A percentile compares a stretch with the other conserved stretches of the same genome.
These are phyloP conservation scores for Athetis lepigone DNA, from an alignment of 2,888 invertebrate species.

Conservation along the genomic window DNA sequence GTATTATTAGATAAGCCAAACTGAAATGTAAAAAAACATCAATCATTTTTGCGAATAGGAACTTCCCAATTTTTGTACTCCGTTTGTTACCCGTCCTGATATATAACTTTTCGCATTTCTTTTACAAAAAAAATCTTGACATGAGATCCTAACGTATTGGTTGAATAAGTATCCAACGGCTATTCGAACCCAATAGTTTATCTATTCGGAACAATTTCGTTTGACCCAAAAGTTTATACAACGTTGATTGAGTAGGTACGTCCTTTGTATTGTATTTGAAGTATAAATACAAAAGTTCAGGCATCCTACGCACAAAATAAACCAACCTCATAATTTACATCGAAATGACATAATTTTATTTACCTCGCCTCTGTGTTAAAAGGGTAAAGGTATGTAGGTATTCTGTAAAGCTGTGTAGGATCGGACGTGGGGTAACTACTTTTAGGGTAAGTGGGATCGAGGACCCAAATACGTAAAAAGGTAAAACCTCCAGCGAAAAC, in stretches of 20 bases:
- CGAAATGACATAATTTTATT: constrained; percentile 67
- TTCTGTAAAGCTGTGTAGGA: constrained; percentile 41
- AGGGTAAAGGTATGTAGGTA: constrained; percentile 46
- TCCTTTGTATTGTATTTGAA: constrained; percentile 49
- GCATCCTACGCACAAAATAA: constrained; percentile 28
- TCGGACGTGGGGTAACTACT: constrained; percentile 43
- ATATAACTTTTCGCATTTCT: constrained; percentile 3
- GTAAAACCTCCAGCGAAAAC: constrained; percentile 44
- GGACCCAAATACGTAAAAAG: constrained; percentile 53
- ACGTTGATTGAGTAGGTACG: constrained; percentile 66
- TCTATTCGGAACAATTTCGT: constrained; percentile 61
- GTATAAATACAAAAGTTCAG: constrained; percentile 39
- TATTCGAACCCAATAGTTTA: constrained; percentile 56
- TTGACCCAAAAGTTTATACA: constrained; percentile 71
- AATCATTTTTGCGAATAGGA: too few species aligned
- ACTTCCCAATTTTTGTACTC: too few species aligned
- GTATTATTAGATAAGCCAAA: too few species aligned
- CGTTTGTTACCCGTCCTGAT: background rate
- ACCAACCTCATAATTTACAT: constrained; percentile 62
- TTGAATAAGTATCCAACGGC: constrained; percentile 28
- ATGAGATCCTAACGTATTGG: constrained; percentile 14
- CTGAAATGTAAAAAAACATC: too few species aligned
- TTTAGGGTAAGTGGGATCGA: constrained; percentile 49
- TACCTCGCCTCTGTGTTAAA: constrained; percentile 42
- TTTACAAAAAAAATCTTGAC: constrained; percentile 16